Evolutionary conservation across 1,140 invertebrate genomes (phyloP).

Genomic region (Drosophila mojavensis): DNA sequence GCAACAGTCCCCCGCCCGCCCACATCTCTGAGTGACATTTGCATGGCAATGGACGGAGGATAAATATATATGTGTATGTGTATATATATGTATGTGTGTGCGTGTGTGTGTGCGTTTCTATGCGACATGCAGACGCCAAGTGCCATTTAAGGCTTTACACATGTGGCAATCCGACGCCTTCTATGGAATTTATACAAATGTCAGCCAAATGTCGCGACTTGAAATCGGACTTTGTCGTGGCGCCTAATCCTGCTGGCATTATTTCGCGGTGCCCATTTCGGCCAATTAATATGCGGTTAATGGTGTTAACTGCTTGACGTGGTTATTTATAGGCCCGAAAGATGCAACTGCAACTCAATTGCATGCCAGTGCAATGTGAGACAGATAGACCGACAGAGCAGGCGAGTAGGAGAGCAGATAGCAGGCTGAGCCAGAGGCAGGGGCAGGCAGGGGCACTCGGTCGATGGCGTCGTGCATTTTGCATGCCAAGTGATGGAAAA

Average conservation of each 20-base stretch:
- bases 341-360: constrained; percentile 73
- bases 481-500: constrained; percentile 69
- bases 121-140: constrained; percentile 45
- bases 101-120: not conserved
- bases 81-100: not conserved
- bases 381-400: constrained; percentile 35
- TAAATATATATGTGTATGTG: not conserved
- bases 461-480: constrained; percentile 50
- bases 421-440: no score
- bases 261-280: constrained; percentile 68
- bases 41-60: constrained; percentile 21
- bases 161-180: constrained; percentile 45
- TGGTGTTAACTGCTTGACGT: constrained; percentile 75
- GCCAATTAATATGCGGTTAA: constrained; percentile 82
- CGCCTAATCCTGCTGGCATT: constrained; percentile 52
- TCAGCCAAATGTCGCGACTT: constrained; percentile 62
- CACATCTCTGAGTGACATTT: constrained; percentile 27
- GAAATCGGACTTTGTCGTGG: constrained; percentile 23
- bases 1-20: not conserved
- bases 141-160: constrained; percentile 49
- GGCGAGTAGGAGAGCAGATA: not conserved
- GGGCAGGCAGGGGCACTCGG: not conserved
- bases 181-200: constrained; percentile 52
- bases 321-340: constrained; percentile 72
- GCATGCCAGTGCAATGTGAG: constrained; percentile 51